A percentile compares a stretch with the other conserved stretches of the same genome.
These are phyloP conservation scores for Urocolius indicus DNA, from an alignment of 2,113 vertebrate genomes.

Conservation along the genomic window DNA sequence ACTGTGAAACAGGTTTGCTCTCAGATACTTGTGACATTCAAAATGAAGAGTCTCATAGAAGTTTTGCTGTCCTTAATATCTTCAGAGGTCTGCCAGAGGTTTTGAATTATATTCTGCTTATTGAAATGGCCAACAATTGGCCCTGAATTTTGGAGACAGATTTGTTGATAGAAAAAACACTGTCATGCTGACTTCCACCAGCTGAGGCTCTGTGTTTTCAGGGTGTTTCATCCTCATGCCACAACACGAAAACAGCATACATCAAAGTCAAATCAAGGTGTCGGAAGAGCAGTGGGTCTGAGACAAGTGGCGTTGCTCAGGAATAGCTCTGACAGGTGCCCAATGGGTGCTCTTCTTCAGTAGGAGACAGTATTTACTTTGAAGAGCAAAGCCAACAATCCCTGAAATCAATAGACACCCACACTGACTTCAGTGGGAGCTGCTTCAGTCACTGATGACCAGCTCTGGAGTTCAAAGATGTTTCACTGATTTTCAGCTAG, in stretches of 20 bases:
- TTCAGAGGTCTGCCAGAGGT: neutral
- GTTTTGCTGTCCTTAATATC: neutral
- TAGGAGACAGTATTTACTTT: neutral
- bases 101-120: neutral
- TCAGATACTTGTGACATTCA: neutral
- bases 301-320: accelerated
- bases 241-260: neutral
- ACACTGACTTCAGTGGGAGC: neutral
- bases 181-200: neutral
- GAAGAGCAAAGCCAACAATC: neutral
- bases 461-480: neutral
- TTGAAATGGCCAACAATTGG: neutral
- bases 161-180: neutral
- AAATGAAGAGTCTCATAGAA: neutral
- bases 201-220: neutral
- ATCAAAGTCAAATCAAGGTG: neutral
- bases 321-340: neutral
- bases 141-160: neutral
- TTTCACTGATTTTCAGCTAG: neutral
- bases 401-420: neutral
- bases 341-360: neutral
- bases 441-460: neutral
- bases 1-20: neutral
- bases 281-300: neutral
- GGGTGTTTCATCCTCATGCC: neutral